phyloP scores from a whole-genome alignment of 2,888 invertebrate genomes.

The Stenoptilia bipunctidactyla region DNA sequence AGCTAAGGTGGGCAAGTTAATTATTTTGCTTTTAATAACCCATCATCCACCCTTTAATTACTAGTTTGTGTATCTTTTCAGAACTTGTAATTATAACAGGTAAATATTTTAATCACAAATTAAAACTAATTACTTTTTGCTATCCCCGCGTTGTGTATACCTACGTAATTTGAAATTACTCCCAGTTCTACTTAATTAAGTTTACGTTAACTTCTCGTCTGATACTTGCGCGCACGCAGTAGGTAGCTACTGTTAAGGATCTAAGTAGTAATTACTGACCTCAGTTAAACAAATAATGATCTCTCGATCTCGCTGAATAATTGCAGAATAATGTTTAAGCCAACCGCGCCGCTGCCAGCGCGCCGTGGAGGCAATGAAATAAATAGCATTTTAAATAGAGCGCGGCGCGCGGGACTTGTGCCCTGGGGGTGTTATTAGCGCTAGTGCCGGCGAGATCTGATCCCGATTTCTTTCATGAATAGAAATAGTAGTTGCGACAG shows the following conservation, averaged over 20 bases:
- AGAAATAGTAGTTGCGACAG: constrained; percentile 52
- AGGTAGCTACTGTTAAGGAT: neutral
- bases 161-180: neutral
- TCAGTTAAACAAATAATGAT: constrained; percentile 1
- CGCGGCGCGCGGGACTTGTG: constrained; percentile 50
- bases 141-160: neutral
- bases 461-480: constrained; percentile 61
- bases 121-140: neutral
- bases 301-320: neutral
- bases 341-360: neutral
- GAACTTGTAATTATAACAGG: neutral
- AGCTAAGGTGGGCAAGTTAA: neutral
- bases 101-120: neutral
- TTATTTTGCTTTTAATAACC: neutral
- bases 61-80: neutral
- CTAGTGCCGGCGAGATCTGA: constrained; percentile 53
- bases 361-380: constrained; percentile 22
- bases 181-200: neutral
- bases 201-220: neutral
- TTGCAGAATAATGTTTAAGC: neutral
- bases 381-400: constrained; percentile 50
- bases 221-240: neutral
- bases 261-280: neutral
- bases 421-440: constrained; percentile 57
- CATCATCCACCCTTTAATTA: neutral